Conservation (phyloP, 2,113 vertebrate species). For the Marmota flaviventris region DNA sequence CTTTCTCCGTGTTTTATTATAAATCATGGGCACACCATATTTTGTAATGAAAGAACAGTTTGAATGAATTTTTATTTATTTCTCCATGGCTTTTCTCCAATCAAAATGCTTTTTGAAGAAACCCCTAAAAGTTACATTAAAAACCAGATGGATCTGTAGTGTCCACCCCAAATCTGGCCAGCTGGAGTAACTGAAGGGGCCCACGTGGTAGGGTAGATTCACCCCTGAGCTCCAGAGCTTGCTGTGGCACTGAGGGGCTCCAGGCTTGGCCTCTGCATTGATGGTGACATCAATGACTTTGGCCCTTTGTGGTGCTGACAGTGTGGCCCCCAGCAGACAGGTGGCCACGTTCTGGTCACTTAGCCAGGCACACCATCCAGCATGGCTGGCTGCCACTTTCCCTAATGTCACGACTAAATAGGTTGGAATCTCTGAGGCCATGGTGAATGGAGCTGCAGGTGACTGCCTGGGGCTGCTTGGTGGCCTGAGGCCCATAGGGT, state of each 20-base stretch:
- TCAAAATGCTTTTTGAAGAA: conserved; percentile 54
- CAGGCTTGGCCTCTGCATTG: neutral
- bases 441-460: neutral
- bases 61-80: conserved; percentile 32
- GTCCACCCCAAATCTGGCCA: neutral
- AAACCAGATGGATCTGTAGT: neutral
- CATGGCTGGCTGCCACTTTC: neutral
- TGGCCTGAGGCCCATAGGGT: too few relatives aligned
- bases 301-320: neutral
- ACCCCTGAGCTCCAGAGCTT: neutral
- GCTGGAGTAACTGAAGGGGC: neutral
- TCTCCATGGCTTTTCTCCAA: neutral
- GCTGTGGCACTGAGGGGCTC: neutral
- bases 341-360: rapidly evolving
- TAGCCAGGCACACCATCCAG: neutral
- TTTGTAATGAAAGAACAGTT: neutral
- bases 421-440: neutral
- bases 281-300: neutral
- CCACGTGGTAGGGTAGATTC: neutral
- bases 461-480: neutral
- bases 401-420: neutral
- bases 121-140: conserved; percentile 39
- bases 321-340: neutral
- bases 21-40: neutral
- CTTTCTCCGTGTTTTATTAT: neutral